Evolutionary conservation across 1,140 invertebrate species (phyloP).

Genomic region (Drosophila persimilis): DNA sequence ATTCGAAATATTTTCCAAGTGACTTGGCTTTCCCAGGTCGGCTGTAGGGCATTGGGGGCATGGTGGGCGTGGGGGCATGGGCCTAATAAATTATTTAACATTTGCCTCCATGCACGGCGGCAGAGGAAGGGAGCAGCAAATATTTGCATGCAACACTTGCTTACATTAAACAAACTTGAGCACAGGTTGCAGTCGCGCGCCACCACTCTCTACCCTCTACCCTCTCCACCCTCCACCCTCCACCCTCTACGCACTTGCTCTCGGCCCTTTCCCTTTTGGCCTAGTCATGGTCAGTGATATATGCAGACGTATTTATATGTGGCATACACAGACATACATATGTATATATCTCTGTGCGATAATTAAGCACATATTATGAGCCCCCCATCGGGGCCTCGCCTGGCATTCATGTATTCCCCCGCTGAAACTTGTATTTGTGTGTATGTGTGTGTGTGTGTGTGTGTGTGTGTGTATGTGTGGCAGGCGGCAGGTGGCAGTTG

Average conservation of each 20-base stretch:
- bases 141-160: conserved; percentile 52
- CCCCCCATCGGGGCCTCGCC: conserved; percentile 29
- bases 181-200: conserved; percentile 20
- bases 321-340: neutral
- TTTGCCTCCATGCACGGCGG: neutral
- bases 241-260: too few relatives aligned
- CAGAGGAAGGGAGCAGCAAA: conserved; percentile 4
- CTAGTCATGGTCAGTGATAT: conserved; percentile 11
- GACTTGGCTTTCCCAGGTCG: too few relatives aligned
- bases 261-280: neutral
- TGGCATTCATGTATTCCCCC: conserved; percentile 15
- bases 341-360: conserved; percentile 31
- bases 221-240: too few relatives aligned
- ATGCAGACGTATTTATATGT: neutral
- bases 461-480: conserved; percentile 1
- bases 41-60: neutral
- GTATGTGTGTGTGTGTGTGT: neutral
- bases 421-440: neutral
- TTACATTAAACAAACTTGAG: conserved; percentile 45
- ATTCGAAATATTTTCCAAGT: conserved; percentile 20
- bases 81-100: conserved; percentile 41
- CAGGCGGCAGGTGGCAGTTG: conserved; percentile 2
- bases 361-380: conserved; percentile 50
- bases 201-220: too few relatives aligned
- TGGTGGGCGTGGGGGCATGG: neutral